Base-by-base conservation (phyloP, 2,113 vertebrate genomes). In the Mugil cephalus region DNA sequence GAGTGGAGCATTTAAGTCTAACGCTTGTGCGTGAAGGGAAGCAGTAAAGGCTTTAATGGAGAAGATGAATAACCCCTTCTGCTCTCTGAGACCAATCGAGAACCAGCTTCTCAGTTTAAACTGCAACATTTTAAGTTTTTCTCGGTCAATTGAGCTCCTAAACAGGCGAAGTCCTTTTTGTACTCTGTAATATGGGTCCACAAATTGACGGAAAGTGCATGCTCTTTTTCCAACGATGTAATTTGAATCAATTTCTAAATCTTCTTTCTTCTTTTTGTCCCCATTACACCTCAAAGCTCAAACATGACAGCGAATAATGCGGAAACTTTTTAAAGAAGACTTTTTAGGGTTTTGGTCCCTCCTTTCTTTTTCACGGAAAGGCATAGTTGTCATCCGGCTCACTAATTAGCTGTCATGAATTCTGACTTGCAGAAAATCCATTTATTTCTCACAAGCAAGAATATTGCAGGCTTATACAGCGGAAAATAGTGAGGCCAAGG, bases 351-450 rank as follows among this genome's bases (percentile, higher is more conserved):
- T 58, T 17, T 59, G 34, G 13, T 56, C 42, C 18, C 9, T 19
- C 18, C 18, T 12, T n/a, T 38, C 11, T 46, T 35, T 63, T 60
- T 34, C 8, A 66, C 18, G 45, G 52, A 15, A 17, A 58, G 11
- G 38, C 50, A 46, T 39, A 30, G 50, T 78, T 80, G 83, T 69
- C 69, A 81, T 77, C 59, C 6, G 9, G 61, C 61, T 79, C 51
- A 55, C 77, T 89, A 92, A 93, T 92, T 89, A 89, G 72, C 79
- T 87, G 79, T 83, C 82, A 85, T 43, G 58, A 82, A 62, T 69
- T 82, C 66, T 59, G 64, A 75, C 53, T 77, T 67, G 59, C 67
- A 62, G 56, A 85, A 87, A 89, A 78, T 77, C 74, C 35, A 80
- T 84, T 87, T 62, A 82, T 75, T 84, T 51, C 38, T 77, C 55